Evolutionary conservation across 2,797 vertebrate genomes (phyloP), one percentile per base, ranked within the genome.

Genomic region (Aulostomus chinensis): DNA sequence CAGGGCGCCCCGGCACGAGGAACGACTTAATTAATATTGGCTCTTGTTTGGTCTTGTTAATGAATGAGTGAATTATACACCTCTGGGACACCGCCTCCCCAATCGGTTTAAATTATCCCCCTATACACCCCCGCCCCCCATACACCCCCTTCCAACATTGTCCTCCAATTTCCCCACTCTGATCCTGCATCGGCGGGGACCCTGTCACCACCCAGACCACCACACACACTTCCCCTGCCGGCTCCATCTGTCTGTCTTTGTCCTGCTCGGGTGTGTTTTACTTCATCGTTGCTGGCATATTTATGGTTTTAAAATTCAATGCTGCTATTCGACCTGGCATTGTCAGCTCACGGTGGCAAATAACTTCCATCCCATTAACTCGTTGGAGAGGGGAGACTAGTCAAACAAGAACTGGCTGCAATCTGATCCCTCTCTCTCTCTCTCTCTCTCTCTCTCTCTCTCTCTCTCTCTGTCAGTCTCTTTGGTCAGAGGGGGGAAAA

Each of bases 341-440:
- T 61, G 42, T 63, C 68, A 52, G 75, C 70, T 77, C 64, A 65
- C 78, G 84, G 81, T 78, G 83, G 81, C 90, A 87, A 86, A 87
- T 93, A 93, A 90, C 93, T 95, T 95, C 94, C 94, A 93, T 93
- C 92, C 94, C 94, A 95, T 96, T 96, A 95, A 92, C 92, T 93
- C 91, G 86, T 89, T 78, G 92, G 91, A 93, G 92, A 92, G 87
- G 86, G 58, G 89, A 88, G 91, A 76, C 90, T 78, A 82, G 71
- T 77, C 90, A 89, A 86, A 95, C 93, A 93, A 95, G 94, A 92
- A 82, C 56, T 40, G 74, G 77, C 88, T 68, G 86, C 87, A 90
- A 92, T 89, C 88, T 72, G 89, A 92, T 89, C 81, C 68, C 50
- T 13, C 31, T 30, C 66, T 20, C 38, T 13, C 38, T 8, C 37